Evolutionary conservation across 1,140 invertebrate genomes (phyloP).

Genomic region (roundworm (Caenorhabditis elegans)): DNA sequence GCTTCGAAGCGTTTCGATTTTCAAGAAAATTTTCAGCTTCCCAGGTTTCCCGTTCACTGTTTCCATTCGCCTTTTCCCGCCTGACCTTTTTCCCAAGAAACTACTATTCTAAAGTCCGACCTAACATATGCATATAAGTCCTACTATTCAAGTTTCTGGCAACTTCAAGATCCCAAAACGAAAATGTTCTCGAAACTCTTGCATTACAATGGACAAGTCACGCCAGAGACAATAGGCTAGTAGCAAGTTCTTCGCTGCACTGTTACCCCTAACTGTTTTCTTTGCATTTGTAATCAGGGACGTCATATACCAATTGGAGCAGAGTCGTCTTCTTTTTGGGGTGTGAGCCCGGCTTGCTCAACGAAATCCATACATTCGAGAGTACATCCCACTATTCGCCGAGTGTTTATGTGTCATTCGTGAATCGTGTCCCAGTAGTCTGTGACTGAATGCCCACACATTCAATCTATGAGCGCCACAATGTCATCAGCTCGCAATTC

Average conservation of each 20-base stretch:
- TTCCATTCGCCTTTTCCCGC: background rate
- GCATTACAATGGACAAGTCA: background rate
- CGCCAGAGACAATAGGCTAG: too few species aligned
- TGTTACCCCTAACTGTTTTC: background rate
- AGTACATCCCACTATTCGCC: slow-evolving; percentile 13
- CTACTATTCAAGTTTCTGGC: background rate
- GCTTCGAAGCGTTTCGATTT: too few species aligned
- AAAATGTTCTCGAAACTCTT: background rate
- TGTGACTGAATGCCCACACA: slow-evolving; percentile 8
- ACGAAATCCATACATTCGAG: slow-evolving; percentile 8
- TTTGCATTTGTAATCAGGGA: background rate
- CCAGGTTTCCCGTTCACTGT: too few species aligned
- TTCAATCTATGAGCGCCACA: slow-evolving; percentile 21
- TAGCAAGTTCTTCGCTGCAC: background rate
- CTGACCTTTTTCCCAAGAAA: slow-evolving; percentile 16
- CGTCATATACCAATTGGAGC: background rate
- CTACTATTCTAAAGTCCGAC: background rate
- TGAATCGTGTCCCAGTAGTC: background rate
- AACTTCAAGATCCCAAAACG: background rate
- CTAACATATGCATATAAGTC: background rate
- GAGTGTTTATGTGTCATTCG: slow-evolving; percentile 11
- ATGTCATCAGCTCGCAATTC: slow-evolving; percentile 48
- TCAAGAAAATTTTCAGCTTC: too few species aligned
- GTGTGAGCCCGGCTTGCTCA: background rate
- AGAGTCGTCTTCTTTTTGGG: background rate